Base-by-base conservation (phyloP, 2,797 vertebrate genomes). In the Salarias fasciatus region DNA sequence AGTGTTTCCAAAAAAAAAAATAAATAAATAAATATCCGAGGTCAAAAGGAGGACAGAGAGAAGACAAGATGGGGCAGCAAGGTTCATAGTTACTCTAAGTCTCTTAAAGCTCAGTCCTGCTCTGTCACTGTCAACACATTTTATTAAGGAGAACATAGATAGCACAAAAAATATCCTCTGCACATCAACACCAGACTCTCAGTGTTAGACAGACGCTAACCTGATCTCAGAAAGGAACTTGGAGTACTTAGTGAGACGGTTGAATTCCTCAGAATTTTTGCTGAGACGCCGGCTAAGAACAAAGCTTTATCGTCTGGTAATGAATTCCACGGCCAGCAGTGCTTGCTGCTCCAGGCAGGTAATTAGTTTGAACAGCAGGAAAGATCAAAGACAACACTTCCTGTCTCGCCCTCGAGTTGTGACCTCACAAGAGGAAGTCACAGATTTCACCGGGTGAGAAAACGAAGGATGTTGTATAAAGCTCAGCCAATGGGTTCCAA, bases 281-380 rank as follows among this genome's bases (percentile, higher is more conserved):
- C 66, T 69, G 59, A 69, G 60, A 73, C 47, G 24, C 56, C 40
- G 71, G 71, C 51, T 58, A 77, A 80, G 80, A 85, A 72, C 78
- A 84, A 83, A 78, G 74, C 77, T 72, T 74, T 38, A 75, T 80
- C 70, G 72, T 74, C 65, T 50, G 83, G 76, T 90, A 87, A 90
- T 89, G 72, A 84, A 86, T 76, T 88, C 80, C 69, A 70, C 33
- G 45, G 77, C 74, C 76, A 76, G 71, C 65, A 67, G 60, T 53
- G 67, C 72, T 70, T 40, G 69, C 62, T 65, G 66, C 88, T 79
- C 71, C 48, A 52, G 82, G 88, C 80, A 79, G 88, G 85, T 89
- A 83, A 92, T 92, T 92, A 89, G 82, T 88, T 77, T 76, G 42
- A 89, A 85, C 90, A 90, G 86, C 60, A 13, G 80, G 78, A 85